These are phyloP conservation scores for Brachylomia viminalis DNA, from an alignment of 2,888 invertebrate species.

Conservation along the genomic window DNA sequence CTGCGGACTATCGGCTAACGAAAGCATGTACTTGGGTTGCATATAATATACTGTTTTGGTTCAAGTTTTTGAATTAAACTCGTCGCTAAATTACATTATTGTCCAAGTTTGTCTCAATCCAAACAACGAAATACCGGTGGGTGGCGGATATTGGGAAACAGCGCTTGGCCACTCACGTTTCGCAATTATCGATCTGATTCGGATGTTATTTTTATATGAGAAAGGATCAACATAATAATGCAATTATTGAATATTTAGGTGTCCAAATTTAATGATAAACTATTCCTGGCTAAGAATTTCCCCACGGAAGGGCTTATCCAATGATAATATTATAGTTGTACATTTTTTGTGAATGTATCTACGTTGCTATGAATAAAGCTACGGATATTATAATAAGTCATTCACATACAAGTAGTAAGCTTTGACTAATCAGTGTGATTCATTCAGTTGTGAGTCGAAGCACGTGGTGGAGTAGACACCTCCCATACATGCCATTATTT, in stretches of 20 bases:
- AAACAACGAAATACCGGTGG: slow-evolving; percentile 72
- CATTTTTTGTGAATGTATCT: slow-evolving; percentile 32
- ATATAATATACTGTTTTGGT: slow-evolving; percentile 21
- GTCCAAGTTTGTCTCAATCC: slow-evolving; percentile 44
- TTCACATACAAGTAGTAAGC: slow-evolving; percentile 43
- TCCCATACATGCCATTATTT: slow-evolving; percentile 49
- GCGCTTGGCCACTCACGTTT: slow-evolving; percentile 71
- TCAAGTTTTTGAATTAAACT: slow-evolving; percentile 36
- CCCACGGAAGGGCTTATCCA: slow-evolving; percentile 6
- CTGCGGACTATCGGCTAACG: slow-evolving; percentile 14
- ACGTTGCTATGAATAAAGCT: slow-evolving; percentile 49
- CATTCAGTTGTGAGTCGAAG: slow-evolving; percentile 67
- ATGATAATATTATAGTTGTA: slow-evolving; percentile 6
- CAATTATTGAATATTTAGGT: slow-evolving; percentile 6
- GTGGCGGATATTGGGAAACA: slow-evolving; percentile 80
- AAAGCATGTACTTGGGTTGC: slow-evolving; percentile 23
- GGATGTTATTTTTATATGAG: slow-evolving; percentile 58
- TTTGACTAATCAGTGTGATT: slow-evolving; percentile 71
- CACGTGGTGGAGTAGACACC: slow-evolving; percentile 66
- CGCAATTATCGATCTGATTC: slow-evolving; percentile 78
- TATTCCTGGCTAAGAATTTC: neutral
- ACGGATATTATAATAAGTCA: slow-evolving; percentile 39
- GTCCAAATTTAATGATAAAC: slow-evolving; percentile 3
- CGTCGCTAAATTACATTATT: slow-evolving; percentile 20
- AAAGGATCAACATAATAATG: slow-evolving; percentile 15